phyloP scores from a whole-genome alignment of 2,888 invertebrate species.

The Chaetoderma sp. region DNA sequence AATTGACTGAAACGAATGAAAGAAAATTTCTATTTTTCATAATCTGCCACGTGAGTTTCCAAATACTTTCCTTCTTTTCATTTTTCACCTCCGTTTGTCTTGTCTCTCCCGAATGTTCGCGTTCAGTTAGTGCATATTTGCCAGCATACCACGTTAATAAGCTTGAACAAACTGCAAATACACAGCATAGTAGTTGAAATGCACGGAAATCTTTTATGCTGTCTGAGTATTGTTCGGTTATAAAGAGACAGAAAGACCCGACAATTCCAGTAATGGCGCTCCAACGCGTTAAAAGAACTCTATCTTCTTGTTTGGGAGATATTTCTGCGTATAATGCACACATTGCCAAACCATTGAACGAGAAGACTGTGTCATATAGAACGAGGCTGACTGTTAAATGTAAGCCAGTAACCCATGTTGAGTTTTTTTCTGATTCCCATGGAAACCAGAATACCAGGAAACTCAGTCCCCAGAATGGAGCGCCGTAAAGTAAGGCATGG shows the following conservation, averaged over 20 bases:
- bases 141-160: slow-evolving; percentile 55
- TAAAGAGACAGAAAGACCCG: slow-evolving; percentile 49
- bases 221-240: slow-evolving; percentile 58
- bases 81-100: no score
- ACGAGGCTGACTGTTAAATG: slow-evolving; percentile 66
- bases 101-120: no score
- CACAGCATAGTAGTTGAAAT: slow-evolving; percentile 61
- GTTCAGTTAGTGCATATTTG: slow-evolving; percentile 50
- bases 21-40: slow-evolving; percentile 52
- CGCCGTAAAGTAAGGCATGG: slow-evolving; percentile 60
- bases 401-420: slow-evolving; percentile 53
- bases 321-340: slow-evolving; percentile 62
- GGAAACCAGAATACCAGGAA: slow-evolving; percentile 67
- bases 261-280: slow-evolving; percentile 40
- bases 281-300: slow-evolving; percentile 62
- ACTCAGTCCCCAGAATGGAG: slow-evolving; percentile 58
- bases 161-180: slow-evolving; percentile 55
- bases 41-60: slow-evolving; percentile 49
- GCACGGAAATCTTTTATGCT: slow-evolving; percentile 58
- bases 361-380: slow-evolving; percentile 67
- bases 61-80: slow-evolving; percentile 36
- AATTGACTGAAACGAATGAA: slow-evolving; percentile 60
- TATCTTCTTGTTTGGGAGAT: slow-evolving; percentile 47
- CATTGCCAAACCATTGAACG: slow-evolving; percentile 62
- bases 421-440: slow-evolving; percentile 41